Base-by-base conservation (phyloP, 2,888 invertebrate species). In the Venustoraphidia nigricollis region DNA sequence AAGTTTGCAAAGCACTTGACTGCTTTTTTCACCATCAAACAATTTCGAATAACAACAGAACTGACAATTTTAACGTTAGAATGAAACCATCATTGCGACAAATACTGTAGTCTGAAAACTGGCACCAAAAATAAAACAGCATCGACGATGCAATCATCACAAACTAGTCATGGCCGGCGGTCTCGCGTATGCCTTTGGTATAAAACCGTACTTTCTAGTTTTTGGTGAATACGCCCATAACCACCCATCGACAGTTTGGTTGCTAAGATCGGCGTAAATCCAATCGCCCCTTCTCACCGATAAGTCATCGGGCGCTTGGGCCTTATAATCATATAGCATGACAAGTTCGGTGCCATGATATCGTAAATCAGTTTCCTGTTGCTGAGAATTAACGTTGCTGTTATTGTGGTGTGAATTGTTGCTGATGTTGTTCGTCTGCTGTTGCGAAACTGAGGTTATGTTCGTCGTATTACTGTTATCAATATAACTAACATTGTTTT, bases 201-300 rank as follows among this genome's bases (percentile, higher is more conserved):
- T 92, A 67, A 94, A 94, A 36, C 95, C 95, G 61, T 93, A 93
- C 65, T 91, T 87, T 34, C 90, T 73, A 3, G 88, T 85, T 66
- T 90, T 90, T 9, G 92, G 93, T 9, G 92, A 91, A 70, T 94
- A 94, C 0, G 91, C 87, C 93, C 90, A 94, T 53, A 92, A 70
- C 91, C 88, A 93, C 37, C 94, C 94, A 65, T 91, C 93, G 37
- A 89, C 91, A 0, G 91, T 93, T 69, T 93, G 93, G 71, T 91
- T 90, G 58, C 83, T 83, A 45, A 92, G 75, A 70, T 94, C 93
- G 0, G 93, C 93, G 67, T 93, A 94, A 55, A 95, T 90, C 90
- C 92, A 92, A 62, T 95, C 93, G 9, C 94, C 93, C 48, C 92
- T 75, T 55, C 87, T 77, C 51, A 94, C 91, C 6, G 89, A 86